Evolutionary conservation across 2,797 vertebrate species (phyloP), one percentile per base, ranked within the genome.

Genomic region (Chanos chanos): DNA sequence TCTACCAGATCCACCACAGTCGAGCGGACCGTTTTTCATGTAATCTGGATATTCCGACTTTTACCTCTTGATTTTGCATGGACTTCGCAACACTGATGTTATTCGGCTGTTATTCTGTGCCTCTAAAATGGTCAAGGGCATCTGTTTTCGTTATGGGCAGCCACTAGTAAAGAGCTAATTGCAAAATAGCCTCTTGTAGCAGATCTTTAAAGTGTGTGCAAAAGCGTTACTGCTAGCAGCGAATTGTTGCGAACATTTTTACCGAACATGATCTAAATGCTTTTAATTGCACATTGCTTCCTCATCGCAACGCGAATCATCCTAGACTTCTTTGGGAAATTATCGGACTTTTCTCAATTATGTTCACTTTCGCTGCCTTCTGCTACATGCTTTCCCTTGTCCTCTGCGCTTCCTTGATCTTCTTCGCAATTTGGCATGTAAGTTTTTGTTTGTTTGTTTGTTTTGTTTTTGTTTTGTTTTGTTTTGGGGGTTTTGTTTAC

Each of bases 331-430:
- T 70, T 73, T 63, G 80, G 81, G 78, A 64, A 67, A 75, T 71
- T 37, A 62, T 75, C 63, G 67, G 33, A 66, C 74, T 69, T 71
- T 66, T 51, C 77, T 78, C 71, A 79, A 87, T 77, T 68, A 90
- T 91, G 87, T 90, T 91, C 81, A 90, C 89, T 75, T 91, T 91
- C 74, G 89, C 89, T 84, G 88, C 89, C 80, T 91, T 91, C 74
- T 91, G 89, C 80, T 91, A 91, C 77, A 90, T 91, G 89, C 87
- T 91, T 72, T 89, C 89, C 49, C 81, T 91, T 78, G 88, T 91
- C 66, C 89, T 91, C 71, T 90, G 88, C 1, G 89, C 89, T 40
- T 89, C 89, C 24, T 87, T 91, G 39, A 90, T 91, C 81, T 90
- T 91, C 83, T 91, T 91, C 61, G 89, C 87, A 50, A 89, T 91